A percentile compares a stretch with the other conserved stretches of the same genome.
phyloP scores from a whole-genome alignment of 1,140 invertebrate species.

The Leptinotarsa undecemlineata region DNA sequence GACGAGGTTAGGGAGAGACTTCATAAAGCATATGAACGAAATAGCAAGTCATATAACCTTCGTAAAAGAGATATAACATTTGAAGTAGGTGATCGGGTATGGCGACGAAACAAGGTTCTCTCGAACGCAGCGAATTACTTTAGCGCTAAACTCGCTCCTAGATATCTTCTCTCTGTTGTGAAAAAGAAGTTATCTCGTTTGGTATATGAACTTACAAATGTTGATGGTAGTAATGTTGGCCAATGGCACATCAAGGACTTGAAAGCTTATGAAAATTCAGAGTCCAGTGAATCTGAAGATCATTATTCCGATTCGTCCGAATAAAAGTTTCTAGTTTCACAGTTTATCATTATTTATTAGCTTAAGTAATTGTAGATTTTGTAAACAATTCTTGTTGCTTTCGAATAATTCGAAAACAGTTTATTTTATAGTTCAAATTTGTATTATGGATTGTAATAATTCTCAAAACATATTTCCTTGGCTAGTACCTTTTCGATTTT shows the following conservation, averaged over 20 bases:
- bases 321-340: no score
- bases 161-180: constrained; percentile 3
- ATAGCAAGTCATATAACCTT: constrained; percentile 9
- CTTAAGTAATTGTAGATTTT: no score
- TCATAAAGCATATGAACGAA: constrained; percentile 1
- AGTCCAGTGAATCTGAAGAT: constrained; percentile 11
- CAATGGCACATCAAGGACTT: constrained; percentile 8
- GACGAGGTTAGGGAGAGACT: neutral
- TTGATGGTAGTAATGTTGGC: neutral
- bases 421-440: no score
- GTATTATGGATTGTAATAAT: no score
- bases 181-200: neutral
- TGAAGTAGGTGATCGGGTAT: constrained; percentile 7
- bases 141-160: constrained; percentile 16
- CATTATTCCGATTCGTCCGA: neutral
- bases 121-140: constrained; percentile 10
- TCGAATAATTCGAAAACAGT: no score
- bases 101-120: constrained; percentile 3
- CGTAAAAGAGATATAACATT: constrained; percentile 5
- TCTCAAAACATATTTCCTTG: no score
- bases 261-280: constrained; percentile 8
- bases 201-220: neutral
- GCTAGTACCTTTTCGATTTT: no score
- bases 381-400: no score
- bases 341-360: no score